Evolutionary conservation across 2,797 vertebrate species (phyloP).

Genomic region (Manis javanica): DNA sequence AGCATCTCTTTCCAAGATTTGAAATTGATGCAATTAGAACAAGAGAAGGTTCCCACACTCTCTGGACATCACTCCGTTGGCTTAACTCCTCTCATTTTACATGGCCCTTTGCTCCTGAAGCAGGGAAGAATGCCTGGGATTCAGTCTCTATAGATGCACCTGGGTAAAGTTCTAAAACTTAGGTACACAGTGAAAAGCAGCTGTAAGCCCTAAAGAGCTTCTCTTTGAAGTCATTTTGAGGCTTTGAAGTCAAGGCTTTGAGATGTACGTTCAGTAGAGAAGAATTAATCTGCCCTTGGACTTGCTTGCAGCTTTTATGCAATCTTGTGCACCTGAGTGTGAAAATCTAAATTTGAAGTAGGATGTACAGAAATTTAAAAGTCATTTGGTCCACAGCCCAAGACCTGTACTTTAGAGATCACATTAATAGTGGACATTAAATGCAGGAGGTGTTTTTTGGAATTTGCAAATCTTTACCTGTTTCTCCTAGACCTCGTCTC

Average conservation of each 20-base stretch:
- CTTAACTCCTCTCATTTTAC: background rate
- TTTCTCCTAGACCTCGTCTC: background rate
- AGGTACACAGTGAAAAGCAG: background rate
- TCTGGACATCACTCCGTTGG: background rate
- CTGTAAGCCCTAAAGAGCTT: constrained; percentile 2
- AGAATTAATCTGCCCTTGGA: constrained; percentile 19
- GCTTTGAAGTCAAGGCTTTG: constrained; percentile 68
- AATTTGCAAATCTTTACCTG: constrained; percentile 10
- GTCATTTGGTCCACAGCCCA: background rate
- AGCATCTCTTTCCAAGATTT: background rate
- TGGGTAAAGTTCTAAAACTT: constrained; percentile 17
- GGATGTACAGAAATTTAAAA: constrained; percentile 50
- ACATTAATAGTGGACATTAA: background rate
- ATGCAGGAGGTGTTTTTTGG: constrained; percentile 11
- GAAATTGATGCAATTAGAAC: background rate
- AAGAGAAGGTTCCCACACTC: background rate
- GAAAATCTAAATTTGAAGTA: constrained; percentile 49
- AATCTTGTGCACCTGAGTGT: background rate
- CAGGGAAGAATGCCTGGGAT: background rate
- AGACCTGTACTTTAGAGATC: constrained; percentile 3
- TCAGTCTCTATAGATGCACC: background rate
- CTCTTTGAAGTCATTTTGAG: constrained; percentile 52
- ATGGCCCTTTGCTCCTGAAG: background rate
- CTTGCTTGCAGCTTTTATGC: background rate
- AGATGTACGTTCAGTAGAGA: background rate